Conservation (phyloP, 1,140 invertebrate species). For the Hylyphantes graminicola region DNA sequence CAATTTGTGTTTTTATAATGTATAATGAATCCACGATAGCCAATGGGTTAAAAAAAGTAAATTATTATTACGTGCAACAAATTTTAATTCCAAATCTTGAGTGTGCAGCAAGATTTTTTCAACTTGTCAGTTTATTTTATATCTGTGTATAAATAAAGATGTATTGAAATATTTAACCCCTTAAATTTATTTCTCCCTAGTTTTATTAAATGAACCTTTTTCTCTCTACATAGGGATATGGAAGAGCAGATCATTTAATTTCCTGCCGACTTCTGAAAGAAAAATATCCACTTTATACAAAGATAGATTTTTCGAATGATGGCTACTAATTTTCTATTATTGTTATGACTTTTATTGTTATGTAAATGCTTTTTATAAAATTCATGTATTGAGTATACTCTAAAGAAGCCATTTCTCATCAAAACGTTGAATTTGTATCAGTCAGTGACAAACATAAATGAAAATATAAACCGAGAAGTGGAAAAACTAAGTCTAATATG, state of each 20-base stretch:
- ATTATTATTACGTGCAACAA: too few species aligned
- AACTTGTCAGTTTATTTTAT: neutral
- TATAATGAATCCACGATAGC: too few species aligned
- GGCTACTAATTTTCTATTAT: constrained; percentile 75
- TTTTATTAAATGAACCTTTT: neutral
- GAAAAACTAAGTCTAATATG: too few species aligned
- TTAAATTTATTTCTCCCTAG: neutral
- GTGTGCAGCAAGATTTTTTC: too few species aligned
- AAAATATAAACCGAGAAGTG: too few species aligned
- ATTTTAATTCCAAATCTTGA: too few species aligned
- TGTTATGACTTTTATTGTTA: neutral
- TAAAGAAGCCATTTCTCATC: too few species aligned
- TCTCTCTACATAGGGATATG: constrained; percentile 75
- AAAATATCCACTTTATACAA: constrained; percentile 77
- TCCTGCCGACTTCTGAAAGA: constrained; percentile 80
- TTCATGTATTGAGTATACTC: too few species aligned
- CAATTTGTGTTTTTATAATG: too few species aligned
- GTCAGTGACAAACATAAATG: too few species aligned
- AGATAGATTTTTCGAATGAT: constrained; percentile 82
- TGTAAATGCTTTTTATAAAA: neutral
- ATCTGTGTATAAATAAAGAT: neutral
- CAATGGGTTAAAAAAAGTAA: too few species aligned
- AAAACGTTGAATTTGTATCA: neutral
- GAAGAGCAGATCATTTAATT: constrained; percentile 84
- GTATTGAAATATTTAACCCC: neutral